Conservation (phyloP, 1,140 invertebrate genomes). For the Drosophila varians region DNA sequence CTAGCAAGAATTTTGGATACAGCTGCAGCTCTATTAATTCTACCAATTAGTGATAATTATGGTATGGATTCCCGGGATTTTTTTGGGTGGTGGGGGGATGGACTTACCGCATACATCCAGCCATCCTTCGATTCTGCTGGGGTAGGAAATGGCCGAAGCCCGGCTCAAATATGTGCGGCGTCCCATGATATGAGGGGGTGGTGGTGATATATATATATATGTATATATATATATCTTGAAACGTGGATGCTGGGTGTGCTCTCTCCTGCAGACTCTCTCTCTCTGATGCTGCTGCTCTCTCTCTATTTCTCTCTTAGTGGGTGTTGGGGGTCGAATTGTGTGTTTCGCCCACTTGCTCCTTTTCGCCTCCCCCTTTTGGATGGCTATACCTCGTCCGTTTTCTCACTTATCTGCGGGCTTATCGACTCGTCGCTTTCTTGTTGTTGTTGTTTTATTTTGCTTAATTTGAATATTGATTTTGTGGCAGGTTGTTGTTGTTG, state of each 20-base stretch:
- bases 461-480: constrained; percentile 80
- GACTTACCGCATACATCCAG: constrained; percentile 88
- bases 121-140: constrained; percentile 89
- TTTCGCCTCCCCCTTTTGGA: constrained; percentile 8
- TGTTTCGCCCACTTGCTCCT: not conserved
- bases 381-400: not conserved
- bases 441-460: constrained; percentile 34
- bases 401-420: constrained; percentile 62
- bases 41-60: not conserved
- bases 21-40: too few relatives aligned
- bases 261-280: constrained; percentile 6
- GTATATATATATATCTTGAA: constrained; percentile 5
- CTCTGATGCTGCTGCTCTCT: not conserved
- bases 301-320: not conserved
- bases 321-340: not conserved
- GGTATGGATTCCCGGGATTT: not conserved
- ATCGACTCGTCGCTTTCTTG: constrained; percentile 58
- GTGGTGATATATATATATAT: not conserved
- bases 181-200: constrained; percentile 55
- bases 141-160: constrained; percentile 84
- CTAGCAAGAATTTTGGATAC: too few relatives aligned
- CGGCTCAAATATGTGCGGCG: constrained; percentile 79
- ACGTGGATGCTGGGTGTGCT: constrained; percentile 47
- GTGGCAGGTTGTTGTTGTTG: constrained; percentile 26
- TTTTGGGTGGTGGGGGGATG: not conserved